Conservation (phyloP, 2,888 invertebrate species). For the Plebejus argus region DNA sequence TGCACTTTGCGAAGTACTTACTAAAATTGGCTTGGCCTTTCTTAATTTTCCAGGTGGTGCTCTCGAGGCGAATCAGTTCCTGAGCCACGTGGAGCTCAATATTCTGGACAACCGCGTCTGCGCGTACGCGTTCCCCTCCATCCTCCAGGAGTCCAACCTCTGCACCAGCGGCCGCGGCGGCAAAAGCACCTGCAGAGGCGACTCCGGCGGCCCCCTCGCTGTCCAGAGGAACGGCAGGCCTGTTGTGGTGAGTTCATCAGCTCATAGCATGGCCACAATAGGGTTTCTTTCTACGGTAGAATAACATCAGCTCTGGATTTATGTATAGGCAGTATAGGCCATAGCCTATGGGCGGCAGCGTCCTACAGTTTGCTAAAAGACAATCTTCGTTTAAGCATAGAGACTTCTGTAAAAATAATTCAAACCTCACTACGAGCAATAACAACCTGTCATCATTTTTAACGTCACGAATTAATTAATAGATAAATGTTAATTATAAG, state of each 20-base stretch:
- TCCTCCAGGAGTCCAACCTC: slow-evolving; percentile 42
- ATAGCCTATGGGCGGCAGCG: too few species aligned
- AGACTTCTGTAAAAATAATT: too few species aligned
- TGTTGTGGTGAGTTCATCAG: slow-evolving; percentile 49
- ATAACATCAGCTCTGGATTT: too few species aligned
- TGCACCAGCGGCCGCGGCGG: slow-evolving; percentile 44
- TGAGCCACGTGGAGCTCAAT: slow-evolving; percentile 40
- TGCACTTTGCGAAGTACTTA: too few species aligned
- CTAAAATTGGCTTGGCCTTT: too few species aligned
- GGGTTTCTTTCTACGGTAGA: too few species aligned
- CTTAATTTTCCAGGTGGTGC: slow-evolving; percentile 38
- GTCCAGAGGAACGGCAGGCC: slow-evolving; percentile 43
- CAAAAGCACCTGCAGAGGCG: slow-evolving; percentile 46
- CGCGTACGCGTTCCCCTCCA: slow-evolving; percentile 38
- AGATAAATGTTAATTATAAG: neutral
- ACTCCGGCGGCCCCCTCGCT: slow-evolving; percentile 48
- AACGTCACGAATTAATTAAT: neutral
- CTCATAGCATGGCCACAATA: too few species aligned
- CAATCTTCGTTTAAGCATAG: too few species aligned
- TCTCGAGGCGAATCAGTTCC: slow-evolving; percentile 37
- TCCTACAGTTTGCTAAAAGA: too few species aligned
- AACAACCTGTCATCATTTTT: neutral
- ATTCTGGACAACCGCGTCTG: slow-evolving; percentile 45
- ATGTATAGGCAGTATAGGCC: too few species aligned
- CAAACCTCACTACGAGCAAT: too few species aligned